These are phyloP conservation scores for Onychomys arenicola DNA, from an alignment of 2,797 vertebrate species.

Conservation along the genomic window DNA sequence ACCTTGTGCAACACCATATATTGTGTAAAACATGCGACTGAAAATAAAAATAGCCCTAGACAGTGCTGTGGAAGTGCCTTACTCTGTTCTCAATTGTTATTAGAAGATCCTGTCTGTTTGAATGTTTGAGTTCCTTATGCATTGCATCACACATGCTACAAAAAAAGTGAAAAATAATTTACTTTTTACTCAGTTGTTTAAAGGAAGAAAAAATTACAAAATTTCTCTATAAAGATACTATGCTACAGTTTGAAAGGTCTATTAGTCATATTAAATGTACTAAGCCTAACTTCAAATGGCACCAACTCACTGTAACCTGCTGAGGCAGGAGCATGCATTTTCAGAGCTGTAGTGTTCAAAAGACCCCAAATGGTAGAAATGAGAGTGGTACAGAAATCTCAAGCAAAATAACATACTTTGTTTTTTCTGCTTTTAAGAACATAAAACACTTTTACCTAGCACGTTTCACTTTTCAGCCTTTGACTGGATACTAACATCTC, in stretches of 20 bases:
- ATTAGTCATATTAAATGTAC: neutral
- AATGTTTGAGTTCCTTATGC: neutral
- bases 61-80: neutral
- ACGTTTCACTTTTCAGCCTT: neutral
- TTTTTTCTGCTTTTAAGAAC: slow-evolving; percentile 60
- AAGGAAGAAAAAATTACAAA: neutral
- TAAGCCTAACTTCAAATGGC: neutral
- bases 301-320: slow-evolving; percentile 13
- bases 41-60: neutral
- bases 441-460: neutral
- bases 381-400: neutral
- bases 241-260: neutral
- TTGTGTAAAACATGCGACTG: neutral
- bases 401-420: slow-evolving; percentile 32
- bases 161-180: slow-evolving; percentile 8
- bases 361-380: slow-evolving; percentile 1
- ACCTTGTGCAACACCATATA: neutral
- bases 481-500: slow-evolving; percentile 45
- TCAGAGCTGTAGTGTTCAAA: slow-evolving; percentile 7
- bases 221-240: neutral
- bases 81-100: neutral
- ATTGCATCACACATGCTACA: neutral
- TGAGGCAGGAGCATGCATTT: neutral
- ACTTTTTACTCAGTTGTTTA: neutral
- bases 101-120: neutral